Conservation (phyloP, 1,140 invertebrate species). For the Penaeus vannamei region DNA sequence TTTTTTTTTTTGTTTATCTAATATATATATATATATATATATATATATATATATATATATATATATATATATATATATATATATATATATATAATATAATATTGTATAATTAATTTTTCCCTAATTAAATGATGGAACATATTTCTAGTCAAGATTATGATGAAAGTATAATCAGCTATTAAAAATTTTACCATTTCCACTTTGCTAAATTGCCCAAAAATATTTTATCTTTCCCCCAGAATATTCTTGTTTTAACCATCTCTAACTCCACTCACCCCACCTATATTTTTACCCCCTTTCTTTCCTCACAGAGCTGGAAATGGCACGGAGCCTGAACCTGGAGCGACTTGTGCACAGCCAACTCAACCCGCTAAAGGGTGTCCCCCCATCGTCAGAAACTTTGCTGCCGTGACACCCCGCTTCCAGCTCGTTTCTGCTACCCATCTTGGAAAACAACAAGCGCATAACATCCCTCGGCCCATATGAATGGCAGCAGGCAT, state of each 20-base stretch:
- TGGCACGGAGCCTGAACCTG: slow-evolving; percentile 78
- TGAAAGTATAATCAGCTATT: not conserved
- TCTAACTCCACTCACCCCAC: not conserved
- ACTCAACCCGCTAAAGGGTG: slow-evolving; percentile 89
- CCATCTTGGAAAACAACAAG: slow-evolving; percentile 89
- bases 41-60: too few relatives aligned
- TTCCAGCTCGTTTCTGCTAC: slow-evolving; percentile 93
- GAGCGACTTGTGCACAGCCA: slow-evolving; percentile 85
- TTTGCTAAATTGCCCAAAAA: too few relatives aligned
- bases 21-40: too few relatives aligned
- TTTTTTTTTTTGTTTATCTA: too few relatives aligned
- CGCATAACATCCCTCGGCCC: slow-evolving; percentile 54
- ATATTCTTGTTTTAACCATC: not conserved
- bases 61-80: too few relatives aligned
- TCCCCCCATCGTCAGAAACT: slow-evolving; percentile 83
- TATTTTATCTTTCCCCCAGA: too few relatives aligned
- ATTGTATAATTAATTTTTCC: too few relatives aligned
- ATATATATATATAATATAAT: too few relatives aligned
- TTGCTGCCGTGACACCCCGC: slow-evolving; percentile 86
- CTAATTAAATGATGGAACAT: too few relatives aligned
- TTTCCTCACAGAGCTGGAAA: slow-evolving; percentile 36
- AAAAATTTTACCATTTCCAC: too few relatives aligned
- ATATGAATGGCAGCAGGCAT: not conserved
- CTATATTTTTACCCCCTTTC: too few relatives aligned
- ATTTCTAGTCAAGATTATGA: not conserved